A percentile compares a stretch with the other conserved stretches of the same genome.
These are phyloP conservation scores for Blastomussa wellsi DNA, from an alignment of 92 coral and sea anemone genomes.

Conservation along the genomic window DNA sequence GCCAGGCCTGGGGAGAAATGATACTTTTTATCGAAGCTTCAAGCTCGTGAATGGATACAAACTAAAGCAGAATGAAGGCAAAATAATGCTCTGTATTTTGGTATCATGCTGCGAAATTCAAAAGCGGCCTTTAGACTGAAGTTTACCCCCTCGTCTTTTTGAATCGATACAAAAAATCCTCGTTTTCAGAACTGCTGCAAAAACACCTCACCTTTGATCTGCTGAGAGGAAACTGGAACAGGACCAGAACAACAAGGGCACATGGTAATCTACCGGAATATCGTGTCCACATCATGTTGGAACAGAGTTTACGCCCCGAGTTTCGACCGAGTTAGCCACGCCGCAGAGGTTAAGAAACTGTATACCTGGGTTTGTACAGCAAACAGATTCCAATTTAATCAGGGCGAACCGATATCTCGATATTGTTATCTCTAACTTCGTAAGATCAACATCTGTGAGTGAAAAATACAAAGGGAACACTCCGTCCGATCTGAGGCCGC, in stretches of 20 bases:
- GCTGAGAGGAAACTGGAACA: background rate
- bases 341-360: conserved; percentile 6
- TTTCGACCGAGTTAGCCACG: background rate
- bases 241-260: conserved; percentile 4
- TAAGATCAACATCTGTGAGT: background rate
- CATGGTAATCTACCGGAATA: background rate
- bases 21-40: background rate
- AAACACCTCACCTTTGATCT: conserved; percentile 26
- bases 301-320: background rate
- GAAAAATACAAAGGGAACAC: background rate
- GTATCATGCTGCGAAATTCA: conserved; percentile 14
- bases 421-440: conserved; percentile 7
- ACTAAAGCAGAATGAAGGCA: background rate
- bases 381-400: background rate
- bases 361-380: background rate
- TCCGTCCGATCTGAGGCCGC: background rate
- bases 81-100: background rate
- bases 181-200: background rate
- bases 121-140: background rate
- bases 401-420: conserved; percentile 1
- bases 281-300: conserved; percentile 11
- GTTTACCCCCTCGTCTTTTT: no score
- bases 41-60: background rate
- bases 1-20: background rate
- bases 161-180: background rate